Percentiles rank a stretch among this genome's conserved stretches.
phyloP scores from a whole-genome alignment of 64 coral and sea anemone genomes.

The Pocillopora verrucosa region DNA sequence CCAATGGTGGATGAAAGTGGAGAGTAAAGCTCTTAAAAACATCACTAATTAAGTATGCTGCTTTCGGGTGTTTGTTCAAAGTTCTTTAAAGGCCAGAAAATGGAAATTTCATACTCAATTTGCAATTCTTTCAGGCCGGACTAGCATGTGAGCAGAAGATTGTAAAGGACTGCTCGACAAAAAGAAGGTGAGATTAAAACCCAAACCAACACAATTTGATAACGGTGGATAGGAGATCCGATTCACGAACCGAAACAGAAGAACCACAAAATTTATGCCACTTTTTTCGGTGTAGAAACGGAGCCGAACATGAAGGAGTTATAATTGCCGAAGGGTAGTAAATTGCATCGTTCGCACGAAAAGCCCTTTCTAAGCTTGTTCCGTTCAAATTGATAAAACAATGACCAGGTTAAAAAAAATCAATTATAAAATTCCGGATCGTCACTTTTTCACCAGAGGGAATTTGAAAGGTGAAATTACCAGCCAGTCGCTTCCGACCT shows the following conservation, averaged over 20 bases:
- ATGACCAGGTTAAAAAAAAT: not conserved
- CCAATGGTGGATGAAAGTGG: not conserved
- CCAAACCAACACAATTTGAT: not conserved
- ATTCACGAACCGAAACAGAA: not conserved
- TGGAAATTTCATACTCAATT: not conserved
- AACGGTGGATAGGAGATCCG: not conserved
- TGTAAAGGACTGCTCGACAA: not conserved
- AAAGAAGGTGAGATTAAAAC: not conserved
- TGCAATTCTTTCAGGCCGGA: not conserved
- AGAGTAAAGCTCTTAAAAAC: not conserved
- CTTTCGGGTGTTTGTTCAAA: slow-evolving; percentile 2
- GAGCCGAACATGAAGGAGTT: not conserved
- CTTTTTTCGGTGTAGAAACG: not conserved
- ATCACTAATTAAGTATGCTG: not conserved
- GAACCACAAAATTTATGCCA: not conserved
- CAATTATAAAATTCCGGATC: not conserved
- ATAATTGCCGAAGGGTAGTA: too few relatives aligned
- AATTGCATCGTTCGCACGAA: too few relatives aligned
- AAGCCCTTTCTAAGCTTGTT: not conserved
- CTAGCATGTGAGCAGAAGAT: not conserved
- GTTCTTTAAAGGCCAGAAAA: not conserved
- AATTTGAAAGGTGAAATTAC: not conserved
- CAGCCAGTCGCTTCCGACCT: not conserved
- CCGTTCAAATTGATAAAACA: not conserved
- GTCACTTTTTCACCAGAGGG: not conserved